phyloP scores from a whole-genome alignment of 2,797 vertebrate species.

The Sciurus vulgaris region DNA sequence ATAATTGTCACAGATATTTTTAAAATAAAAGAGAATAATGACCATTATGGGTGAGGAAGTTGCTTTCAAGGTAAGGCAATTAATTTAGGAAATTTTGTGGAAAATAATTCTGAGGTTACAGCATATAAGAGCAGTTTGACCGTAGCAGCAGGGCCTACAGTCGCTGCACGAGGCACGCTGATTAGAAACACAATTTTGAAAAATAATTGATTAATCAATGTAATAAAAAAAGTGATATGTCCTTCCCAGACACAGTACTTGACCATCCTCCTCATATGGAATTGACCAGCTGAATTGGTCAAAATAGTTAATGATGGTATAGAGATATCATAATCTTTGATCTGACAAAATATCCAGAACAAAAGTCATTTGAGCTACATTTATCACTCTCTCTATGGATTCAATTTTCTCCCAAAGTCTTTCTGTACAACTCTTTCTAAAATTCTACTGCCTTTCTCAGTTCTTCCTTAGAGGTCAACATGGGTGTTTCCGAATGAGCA shows the following conservation, averaged over 20 bases:
- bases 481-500: constrained; percentile 34
- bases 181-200: neutral
- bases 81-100: neutral
- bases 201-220: neutral
- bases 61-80: neutral
- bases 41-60: neutral
- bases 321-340: neutral
- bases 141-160: neutral
- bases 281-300: neutral
- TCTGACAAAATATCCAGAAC: neutral
- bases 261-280: neutral
- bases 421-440: constrained; percentile 64
- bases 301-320: neutral
- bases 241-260: neutral
- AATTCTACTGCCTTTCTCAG: constrained; percentile 55
- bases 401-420: constrained; percentile 49
- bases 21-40: neutral
- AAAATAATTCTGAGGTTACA: neutral
- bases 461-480: neutral
- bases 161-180: fast-evolving
- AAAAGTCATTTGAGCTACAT: neutral
- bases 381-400: constrained; percentile 48
- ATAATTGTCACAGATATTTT: neutral
- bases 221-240: neutral
- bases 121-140: neutral